Base-by-base conservation (phyloP, 2,888 invertebrate genomes). In the Dioctria linearis region DNA sequence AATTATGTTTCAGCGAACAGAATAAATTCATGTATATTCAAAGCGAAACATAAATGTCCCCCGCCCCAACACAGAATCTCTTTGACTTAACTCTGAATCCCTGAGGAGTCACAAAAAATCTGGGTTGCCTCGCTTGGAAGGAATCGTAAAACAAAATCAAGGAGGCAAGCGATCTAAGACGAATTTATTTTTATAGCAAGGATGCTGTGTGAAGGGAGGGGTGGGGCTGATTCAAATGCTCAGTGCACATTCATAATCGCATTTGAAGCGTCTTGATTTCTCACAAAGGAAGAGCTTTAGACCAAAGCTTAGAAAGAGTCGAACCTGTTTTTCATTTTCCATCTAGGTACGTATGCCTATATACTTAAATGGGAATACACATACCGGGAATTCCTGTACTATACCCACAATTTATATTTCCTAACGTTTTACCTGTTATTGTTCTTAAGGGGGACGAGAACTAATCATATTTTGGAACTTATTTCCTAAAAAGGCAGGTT, bases 1-100 rank as follows among this genome's bases (percentile, higher is more conserved):
- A 67, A 49, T 67, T 67, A 46, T 67, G 49, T 67, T 67, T 46
- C 49, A 49, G 13, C 49, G 67, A 6, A 46, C 42, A 67, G 37
- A 13, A 40, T n/a, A n/a, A 46, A 6, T n/a, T 46, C 43, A 11
- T 5, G 46, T 6, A 6, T 13, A 37, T 46, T 46, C 13, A 71
- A 71, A 71, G 71, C 40, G 46, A 71, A 71, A 54, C 71, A 71
- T 54, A 71, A 71, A 51, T 71, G 71, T 39, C 71, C 25, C 25
- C 71, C 71, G 39, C 57, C 40, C 49, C 54, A 49, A 39, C 51
- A 54, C 9, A 71, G n/a, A 39, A 71, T 54, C 71, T 43, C 71
- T 71, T 71, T 71, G 71, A 71, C 71, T 71, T 71, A 71, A 46
- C 11, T 43, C 37, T 8, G 46, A 46, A 39, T 71, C 71, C 46